Evolutionary conservation across 2,888 invertebrate species (phyloP).

Genomic region (Temnothorax unifasciatus): DNA sequence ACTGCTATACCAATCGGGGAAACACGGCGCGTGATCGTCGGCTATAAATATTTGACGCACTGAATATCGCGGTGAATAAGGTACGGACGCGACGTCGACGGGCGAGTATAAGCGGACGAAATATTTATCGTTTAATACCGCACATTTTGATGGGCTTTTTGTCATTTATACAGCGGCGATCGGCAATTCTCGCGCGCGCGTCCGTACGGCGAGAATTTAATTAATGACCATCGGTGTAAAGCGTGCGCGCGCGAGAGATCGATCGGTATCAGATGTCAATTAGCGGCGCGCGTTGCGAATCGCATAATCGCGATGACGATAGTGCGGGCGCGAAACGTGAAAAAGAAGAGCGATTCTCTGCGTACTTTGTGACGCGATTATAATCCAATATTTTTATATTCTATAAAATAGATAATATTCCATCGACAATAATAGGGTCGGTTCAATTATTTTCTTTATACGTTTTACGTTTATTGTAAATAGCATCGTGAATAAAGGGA

Average conservation of each 20-base stretch:
- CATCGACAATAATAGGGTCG: neutral
- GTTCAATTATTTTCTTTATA: neutral
- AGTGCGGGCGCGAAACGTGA: neutral
- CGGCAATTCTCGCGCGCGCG: slow-evolving; percentile 23
- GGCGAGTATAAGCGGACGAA: slow-evolving; percentile 21
- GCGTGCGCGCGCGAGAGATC: slow-evolving; percentile 33
- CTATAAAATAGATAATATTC: neutral
- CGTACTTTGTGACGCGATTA: neutral
- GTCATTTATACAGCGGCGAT: slow-evolving; percentile 51
- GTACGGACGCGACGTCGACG: slow-evolving; percentile 33
- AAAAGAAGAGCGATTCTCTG: slow-evolving; percentile 18
- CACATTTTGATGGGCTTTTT: slow-evolving; percentile 56
- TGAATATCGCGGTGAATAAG: slow-evolving; percentile 31
- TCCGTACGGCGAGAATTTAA: slow-evolving; percentile 40
- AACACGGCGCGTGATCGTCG: neutral
- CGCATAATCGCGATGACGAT: slow-evolving; percentile 45
- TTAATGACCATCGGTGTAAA: slow-evolving; percentile 54
- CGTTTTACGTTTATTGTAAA: neutral
- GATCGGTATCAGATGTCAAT: slow-evolving; percentile 58
- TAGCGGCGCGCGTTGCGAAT: slow-evolving; percentile 50
- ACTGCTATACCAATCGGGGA: neutral
- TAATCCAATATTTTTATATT: neutral
- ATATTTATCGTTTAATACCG: slow-evolving; percentile 52
- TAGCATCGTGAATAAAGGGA: neutral
- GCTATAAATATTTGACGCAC: slow-evolving; percentile 40